Conservation (phyloP, 2,113 vertebrate species). For the Calyptomena viridis region DNA sequence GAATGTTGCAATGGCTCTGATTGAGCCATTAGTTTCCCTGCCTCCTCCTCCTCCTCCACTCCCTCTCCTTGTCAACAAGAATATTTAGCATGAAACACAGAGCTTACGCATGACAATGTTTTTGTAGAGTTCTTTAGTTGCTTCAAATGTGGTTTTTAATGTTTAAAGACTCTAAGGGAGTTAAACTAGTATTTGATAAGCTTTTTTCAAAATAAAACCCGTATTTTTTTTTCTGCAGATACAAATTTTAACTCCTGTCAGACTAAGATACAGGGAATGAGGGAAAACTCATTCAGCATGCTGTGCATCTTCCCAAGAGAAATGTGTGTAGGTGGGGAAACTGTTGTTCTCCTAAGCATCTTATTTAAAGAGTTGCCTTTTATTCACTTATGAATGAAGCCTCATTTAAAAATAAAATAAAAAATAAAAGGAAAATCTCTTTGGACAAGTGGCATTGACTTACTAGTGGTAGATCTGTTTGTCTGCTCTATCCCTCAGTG, state of each 20-base stretch:
- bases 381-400: neutral
- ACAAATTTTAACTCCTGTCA: constrained; percentile 28
- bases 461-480: neutral
- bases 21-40: constrained; percentile 29
- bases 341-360: neutral
- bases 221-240: constrained; percentile 18
- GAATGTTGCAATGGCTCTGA: constrained; percentile 67
- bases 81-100: constrained; percentile 50
- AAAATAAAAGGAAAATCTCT: neutral
- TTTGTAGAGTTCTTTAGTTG: constrained; percentile 42
- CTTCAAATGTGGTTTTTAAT: constrained; percentile 50
- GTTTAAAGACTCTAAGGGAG: constrained; percentile 36
- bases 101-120: constrained; percentile 44
- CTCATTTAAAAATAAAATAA: neutral
- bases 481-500: neutral
- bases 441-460: neutral
- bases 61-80: constrained; percentile 14
- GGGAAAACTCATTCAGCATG: constrained; percentile 14
- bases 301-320: neutral
- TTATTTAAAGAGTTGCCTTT: constrained; percentile 39
- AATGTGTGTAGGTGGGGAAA: constrained; percentile 1
- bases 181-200: constrained; percentile 60
- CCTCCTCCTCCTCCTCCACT: neutral
- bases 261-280: constrained; percentile 9
- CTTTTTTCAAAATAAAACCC: constrained; percentile 30